Base-by-base conservation (phyloP, 2,888 invertebrate species). In the Dusona sp. region DNA sequence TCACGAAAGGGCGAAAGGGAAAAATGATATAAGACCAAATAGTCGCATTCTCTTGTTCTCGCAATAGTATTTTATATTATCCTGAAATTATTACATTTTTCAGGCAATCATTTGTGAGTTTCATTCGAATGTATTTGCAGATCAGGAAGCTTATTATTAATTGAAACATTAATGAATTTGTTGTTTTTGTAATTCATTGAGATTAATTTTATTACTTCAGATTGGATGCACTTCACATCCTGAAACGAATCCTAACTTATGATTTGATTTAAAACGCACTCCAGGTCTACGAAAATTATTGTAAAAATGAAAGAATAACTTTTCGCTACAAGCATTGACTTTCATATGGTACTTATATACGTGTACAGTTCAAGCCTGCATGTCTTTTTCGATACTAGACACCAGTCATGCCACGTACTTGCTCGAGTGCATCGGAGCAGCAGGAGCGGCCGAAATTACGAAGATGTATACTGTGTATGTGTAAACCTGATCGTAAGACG, bases 401-500 rank as follows among this genome's bases (percentile, higher is more conserved):
- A 72, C 33, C 45, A 74, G 81, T 82, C 78, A 79, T 67, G 78
- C 38, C 42, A 74, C 33, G 70, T 42, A 36, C 11, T 54, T 67
- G 54, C 19, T 45, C 54, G 45, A 80, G 77, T 80, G 84, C 77
- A 73, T 85, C 78, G 57, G 68, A 64, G 78, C 48, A 78, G 83
- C 42, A 74, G 77, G 48, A 64, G 64, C 54, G 67, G 33, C 45
- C 45, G 19, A 45, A 73, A 85, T n/a, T 45, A n/a, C 57, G 29
- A 51, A 54, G 61, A 70, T 78, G 54, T 42, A 38, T 25, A 29
- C 64, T 19, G 29, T 57, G 22, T 79, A 57, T 61, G 67, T 51
- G 74, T 67, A 48, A 64, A 57, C 78, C 73, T 73, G 54, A 77
- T 73, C 80, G 19, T 72, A 68, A 25, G 72, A 81, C 75, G 72